Percentiles rank a stretch among this genome's conserved stretches.
Evolutionary conservation across 2,113 vertebrate genomes (phyloP).

Genomic region (Crotalus helleri): DNA sequence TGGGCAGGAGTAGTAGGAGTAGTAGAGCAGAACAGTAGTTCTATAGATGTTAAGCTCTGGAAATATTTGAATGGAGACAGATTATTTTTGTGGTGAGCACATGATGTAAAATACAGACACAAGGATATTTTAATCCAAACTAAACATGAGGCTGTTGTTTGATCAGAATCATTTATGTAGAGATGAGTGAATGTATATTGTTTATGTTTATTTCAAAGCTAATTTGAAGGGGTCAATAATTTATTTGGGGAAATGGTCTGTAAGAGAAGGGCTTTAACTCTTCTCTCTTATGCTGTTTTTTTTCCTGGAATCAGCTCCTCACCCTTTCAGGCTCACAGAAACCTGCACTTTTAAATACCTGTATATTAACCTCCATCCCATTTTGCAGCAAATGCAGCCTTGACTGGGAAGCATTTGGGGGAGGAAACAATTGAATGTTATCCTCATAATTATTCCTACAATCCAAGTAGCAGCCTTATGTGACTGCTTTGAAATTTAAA

Average conservation of each 20-base stretch:
- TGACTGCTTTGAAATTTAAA: neutral
- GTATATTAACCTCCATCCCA: neutral
- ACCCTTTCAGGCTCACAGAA: neutral
- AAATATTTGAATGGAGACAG: neutral
- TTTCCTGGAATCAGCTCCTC: neutral
- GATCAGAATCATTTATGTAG: neutral
- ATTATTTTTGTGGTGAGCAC: neutral
- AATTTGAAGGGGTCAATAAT: neutral
- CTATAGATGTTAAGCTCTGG: neutral
- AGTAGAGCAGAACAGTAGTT: neutral
- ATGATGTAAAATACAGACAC: neutral
- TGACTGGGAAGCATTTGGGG: neutral
- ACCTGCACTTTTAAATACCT: neutral
- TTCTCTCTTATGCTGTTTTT: neutral
- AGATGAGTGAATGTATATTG: neutral
- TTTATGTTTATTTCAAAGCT: neutral
- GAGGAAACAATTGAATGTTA: neutral
- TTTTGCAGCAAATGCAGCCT: neutral
- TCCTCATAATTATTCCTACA: neutral
- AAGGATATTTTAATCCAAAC: neutral
- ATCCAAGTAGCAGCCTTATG: neutral
- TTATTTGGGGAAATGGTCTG: neutral
- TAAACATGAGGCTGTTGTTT: neutral
- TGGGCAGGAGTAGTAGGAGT: neutral
- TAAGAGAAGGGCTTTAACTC: neutral